These are phyloP conservation scores for Apotomis capreana DNA, from an alignment of 2,888 invertebrate species.

Conservation along the genomic window DNA sequence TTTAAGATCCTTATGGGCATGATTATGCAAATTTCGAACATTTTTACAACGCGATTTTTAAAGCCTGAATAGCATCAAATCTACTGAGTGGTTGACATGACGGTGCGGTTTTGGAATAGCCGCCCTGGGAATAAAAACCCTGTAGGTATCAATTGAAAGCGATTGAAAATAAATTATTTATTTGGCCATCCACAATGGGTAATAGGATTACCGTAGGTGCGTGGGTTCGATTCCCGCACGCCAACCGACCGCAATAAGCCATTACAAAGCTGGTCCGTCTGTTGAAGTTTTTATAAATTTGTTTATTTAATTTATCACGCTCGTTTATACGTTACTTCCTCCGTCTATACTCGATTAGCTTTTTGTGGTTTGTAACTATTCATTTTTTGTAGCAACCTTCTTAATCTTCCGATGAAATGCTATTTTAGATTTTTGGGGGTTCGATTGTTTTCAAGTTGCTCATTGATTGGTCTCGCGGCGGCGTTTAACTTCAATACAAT, in stretches of 20 bases:
- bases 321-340: constrained; percentile 80
- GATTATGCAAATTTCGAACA: constrained; percentile 46
- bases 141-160: constrained; percentile 61
- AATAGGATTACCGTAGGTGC: constrained; percentile 77
- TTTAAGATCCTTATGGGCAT: constrained; percentile 32
- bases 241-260: constrained; percentile 68
- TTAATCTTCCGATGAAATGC: constrained; percentile 62
- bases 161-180: constrained; percentile 78
- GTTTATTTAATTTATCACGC: constrained; percentile 82
- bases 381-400: constrained; percentile 57
- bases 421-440: constrained; percentile 67
- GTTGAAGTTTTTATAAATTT: constrained; percentile 76
- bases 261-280: constrained; percentile 66
- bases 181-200: constrained; percentile 75
- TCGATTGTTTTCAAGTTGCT: constrained; percentile 60
- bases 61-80: constrained; percentile 13
- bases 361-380: constrained; percentile 72
- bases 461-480: constrained; percentile 44
- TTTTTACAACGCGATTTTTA: constrained; percentile 32
- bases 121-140: constrained; percentile 56
- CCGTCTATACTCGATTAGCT: constrained; percentile 74
- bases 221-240: constrained; percentile 71
- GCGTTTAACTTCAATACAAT: constrained; percentile 1
- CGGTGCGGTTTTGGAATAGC: constrained; percentile 53
- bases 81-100: constrained; percentile 47